These are phyloP conservation scores for Cyclophora albipunctata DNA, from an alignment of 2,888 invertebrate genomes.

Conservation along the genomic window DNA sequence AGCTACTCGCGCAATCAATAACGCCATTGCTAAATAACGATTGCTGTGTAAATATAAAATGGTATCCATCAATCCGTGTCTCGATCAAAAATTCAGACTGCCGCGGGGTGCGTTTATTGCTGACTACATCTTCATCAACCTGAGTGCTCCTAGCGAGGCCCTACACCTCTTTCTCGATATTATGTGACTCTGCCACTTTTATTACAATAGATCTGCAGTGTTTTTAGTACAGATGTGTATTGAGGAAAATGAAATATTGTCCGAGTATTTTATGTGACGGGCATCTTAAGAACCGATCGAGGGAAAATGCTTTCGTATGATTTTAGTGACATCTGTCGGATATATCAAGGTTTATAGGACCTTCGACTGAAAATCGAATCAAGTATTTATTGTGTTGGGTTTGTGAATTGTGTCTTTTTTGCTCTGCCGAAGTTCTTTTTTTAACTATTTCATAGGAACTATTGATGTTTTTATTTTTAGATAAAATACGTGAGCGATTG, in stretches of 20 bases:
- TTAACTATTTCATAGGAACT: no score
- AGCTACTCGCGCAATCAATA: slow-evolving; percentile 5
- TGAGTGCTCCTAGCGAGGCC: slow-evolving; percentile 35
- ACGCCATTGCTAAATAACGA: slow-evolving; percentile 12
- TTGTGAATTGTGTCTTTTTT: no score
- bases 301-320: slow-evolving; percentile 17
- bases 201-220: slow-evolving; percentile 35
- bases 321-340: slow-evolving; percentile 12
- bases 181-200: slow-evolving; percentile 41
- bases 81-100: slow-evolving; percentile 24
- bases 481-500: no score
- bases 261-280: slow-evolving; percentile 4
- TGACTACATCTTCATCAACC: slow-evolving; percentile 38
- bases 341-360: slow-evolving; percentile 2
- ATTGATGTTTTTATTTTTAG: no score
- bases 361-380: not conserved
- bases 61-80: slow-evolving; percentile 17
- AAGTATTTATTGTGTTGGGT: no score
- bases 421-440: no score
- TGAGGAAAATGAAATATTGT: slow-evolving; percentile 13
- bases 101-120: slow-evolving; percentile 24
- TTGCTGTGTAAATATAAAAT: slow-evolving; percentile 14
- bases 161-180: slow-evolving; percentile 23
- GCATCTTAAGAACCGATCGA: slow-evolving; percentile 12
- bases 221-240: slow-evolving; percentile 21